Base-by-base conservation (phyloP, 2,113 vertebrate species). In the Phrynosoma platyrhinos region DNA sequence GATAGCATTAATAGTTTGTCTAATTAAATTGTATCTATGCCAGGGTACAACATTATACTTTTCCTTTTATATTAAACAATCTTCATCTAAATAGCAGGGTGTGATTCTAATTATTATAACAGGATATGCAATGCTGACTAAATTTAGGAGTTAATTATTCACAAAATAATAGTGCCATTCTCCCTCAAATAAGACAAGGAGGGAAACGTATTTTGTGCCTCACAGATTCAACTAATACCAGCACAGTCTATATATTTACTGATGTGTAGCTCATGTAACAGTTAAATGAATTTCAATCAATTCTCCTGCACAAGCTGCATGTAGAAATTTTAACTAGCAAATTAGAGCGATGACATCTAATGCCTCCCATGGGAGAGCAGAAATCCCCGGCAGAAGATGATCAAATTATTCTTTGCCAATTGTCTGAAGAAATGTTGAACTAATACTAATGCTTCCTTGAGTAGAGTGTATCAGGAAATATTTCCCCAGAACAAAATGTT, bases 91-190 rank as follows among this genome's bases (percentile, higher is more conserved):
- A 92, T 74, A 91, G 69, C 91, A 93, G 78, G 8, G 55, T 91
- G 23, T 30, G 68, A 91, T 96, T 96, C 94, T 93, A 96, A 94
- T 96, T 94, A 94, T 90, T 96, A 77, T 90, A 95, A 92, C 76
- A 90, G 87, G 82, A 94, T 82, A 87, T 83, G 25, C 25, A 96
- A 96, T 93, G 94, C 93, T 92, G 90, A 92, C 86, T 95, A 94
- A 93, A 95, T 82, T 90, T 93, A 95, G 90, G 93, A 94, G 91
- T 89, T 95, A 92, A 93, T 95, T 95, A 96, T 96, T 95, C 91
- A 94, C 85, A 94, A 93, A 96, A 95, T 95, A 91, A 95, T 92
- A 90, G 71, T 94, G 83, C 52, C 74, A 89, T 94, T 96, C 86
- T 96, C 93, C 84, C 85, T 90, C 91, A 94, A 95, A 94, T 89